Percentiles rank a stretch among this genome's conserved stretches.
Conservation (phyloP, 2,888 invertebrate genomes). For the Allacma fusca region DNA sequence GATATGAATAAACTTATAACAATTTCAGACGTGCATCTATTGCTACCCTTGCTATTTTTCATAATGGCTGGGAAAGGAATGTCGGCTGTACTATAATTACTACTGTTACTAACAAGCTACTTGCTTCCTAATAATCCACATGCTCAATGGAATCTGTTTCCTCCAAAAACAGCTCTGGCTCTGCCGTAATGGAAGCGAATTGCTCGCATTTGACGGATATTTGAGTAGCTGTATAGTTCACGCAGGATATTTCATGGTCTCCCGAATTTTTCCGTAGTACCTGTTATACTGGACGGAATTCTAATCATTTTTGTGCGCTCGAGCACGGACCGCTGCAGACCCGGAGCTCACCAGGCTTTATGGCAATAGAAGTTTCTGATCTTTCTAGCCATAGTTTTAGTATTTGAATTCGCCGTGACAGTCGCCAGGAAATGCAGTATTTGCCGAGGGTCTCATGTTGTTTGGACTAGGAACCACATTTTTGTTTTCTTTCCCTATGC, state of each 20-base stretch:
- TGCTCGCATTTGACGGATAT: background rate
- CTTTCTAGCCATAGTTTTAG: background rate
- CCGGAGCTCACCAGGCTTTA: slow-evolving; percentile 5
- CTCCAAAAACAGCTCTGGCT: background rate
- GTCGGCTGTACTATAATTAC: background rate
- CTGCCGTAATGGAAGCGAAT: background rate
- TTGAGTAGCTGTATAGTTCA: background rate
- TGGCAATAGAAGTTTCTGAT: slow-evolving; percentile 4
- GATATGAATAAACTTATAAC: too few relatives aligned
- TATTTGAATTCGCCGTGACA: background rate
- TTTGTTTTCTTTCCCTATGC: slow-evolving; percentile 7
- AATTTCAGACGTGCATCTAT: background rate
- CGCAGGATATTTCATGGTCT: slow-evolving; percentile 22
- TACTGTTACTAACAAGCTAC: background rate
- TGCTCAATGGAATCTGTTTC: too few relatives aligned
- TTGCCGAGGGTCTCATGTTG: background rate
- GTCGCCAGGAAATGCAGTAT: background rate
- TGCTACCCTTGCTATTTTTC: background rate
- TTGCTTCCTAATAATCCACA: background rate
- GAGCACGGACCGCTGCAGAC: background rate
- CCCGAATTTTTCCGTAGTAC: background rate
- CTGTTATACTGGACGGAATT: background rate
- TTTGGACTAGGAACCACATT: background rate
- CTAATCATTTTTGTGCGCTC: background rate
- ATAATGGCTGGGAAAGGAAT: background rate